phyloP scores from a whole-genome alignment of 2,797 vertebrate genomes.

The Diplodus sargus region DNA sequence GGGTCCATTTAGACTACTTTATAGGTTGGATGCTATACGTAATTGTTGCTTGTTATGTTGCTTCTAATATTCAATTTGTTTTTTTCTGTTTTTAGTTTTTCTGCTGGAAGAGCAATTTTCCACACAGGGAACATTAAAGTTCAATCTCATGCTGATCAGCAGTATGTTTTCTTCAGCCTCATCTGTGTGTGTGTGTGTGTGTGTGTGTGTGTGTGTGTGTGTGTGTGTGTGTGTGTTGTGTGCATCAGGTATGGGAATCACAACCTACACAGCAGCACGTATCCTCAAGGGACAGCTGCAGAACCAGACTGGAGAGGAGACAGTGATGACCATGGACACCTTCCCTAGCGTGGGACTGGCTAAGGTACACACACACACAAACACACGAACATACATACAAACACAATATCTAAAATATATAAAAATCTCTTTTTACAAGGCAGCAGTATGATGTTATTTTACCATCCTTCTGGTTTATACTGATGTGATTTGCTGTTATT shows the following conservation, averaged over 20 bases:
- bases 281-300: slow-evolving; percentile 87
- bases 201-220: slow-evolving; percentile 21
- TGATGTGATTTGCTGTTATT: no score
- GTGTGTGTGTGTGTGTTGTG: slow-evolving; percentile 24
- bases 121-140: not conserved
- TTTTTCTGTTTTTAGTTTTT: no score
- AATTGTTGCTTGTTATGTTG: no score
- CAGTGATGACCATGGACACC: slow-evolving; percentile 86
- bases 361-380: slow-evolving; percentile 74
- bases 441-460: no score
- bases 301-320: slow-evolving; percentile 83
- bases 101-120: no score
- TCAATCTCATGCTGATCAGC: not conserved
- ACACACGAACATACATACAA: slow-evolving; percentile 8
- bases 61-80: no score
- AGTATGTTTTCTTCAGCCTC: not conserved
- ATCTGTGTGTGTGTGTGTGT: slow-evolving; percentile 30
- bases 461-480: no score
- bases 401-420: not conserved
- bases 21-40: no score
- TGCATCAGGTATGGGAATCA: slow-evolving; percentile 84
- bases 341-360: slow-evolving; percentile 83
- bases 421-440: no score
- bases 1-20: no score
- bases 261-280: slow-evolving; percentile 84